Base-by-base conservation (phyloP, 2,797 vertebrate species). In the Sternotherus odoratus region DNA sequence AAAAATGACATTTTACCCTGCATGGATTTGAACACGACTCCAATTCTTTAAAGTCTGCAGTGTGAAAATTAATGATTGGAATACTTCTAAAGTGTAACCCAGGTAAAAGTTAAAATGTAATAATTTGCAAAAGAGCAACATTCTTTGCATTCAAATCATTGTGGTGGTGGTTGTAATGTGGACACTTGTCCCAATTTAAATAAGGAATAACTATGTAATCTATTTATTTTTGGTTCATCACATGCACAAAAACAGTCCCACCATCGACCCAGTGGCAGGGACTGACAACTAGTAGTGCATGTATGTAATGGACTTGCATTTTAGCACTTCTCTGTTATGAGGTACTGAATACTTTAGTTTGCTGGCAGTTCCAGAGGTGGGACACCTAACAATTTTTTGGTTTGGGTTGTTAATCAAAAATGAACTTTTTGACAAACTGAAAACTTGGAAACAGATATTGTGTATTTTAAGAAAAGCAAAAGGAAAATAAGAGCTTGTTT, bases 1-100 rank as follows among this genome's bases (percentile, higher is more conserved):
- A 94, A 96, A 89, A 77, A 4, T 26, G 79, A 96, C 81, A 94
- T 49, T 92, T 92, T 89, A 93, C 94, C 94, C 94, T 93, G 93
- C 88, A 87, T 91, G 94, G 48, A 83, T 69, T 83, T 53, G 69
- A 60, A 85, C 82, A 84, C 60, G 4, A 1, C 24, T 63, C 91
- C 90, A 94, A 77, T 88, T 94, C 86, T 72, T 89, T 72, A 16
- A 0, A n/a, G n/a, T n/a, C n/a, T n/a, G n/a, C n/a, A n/a, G n/a
- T n/a, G n/a, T n/a, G n/a, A n/a, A n/a, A n/a, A n/a, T n/a, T n/a
- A n/a, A n/a, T n/a, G n/a, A n/a, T n/a, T n/a, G n/a, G n/a, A n/a
- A n/a, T n/a, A 74, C 75, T 69, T 86, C 92, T n/a, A 56, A 66
- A 12, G 48, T 57, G 57, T 77, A 72, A 13, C 43, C 83, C 49